Percentiles rank a stretch among this genome's conserved stretches.
phyloP scores from a whole-genome alignment of 2,113 vertebrate genomes.

The Grammomys surdaster region DNA sequence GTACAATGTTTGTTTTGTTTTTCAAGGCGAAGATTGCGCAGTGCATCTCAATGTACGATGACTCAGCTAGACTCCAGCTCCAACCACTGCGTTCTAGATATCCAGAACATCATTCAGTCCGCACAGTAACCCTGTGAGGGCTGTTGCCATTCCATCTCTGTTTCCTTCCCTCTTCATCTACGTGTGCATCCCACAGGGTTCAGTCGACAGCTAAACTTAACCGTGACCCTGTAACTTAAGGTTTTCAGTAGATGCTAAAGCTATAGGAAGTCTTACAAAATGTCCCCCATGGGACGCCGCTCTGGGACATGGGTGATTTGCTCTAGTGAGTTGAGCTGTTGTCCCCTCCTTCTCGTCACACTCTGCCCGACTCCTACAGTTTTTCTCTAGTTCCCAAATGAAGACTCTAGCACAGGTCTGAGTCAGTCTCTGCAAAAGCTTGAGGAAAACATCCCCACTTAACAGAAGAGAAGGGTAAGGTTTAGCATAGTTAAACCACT shows the following conservation, averaged over 20 bases:
- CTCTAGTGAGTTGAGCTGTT: background rate
- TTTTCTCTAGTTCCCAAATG: background rate
- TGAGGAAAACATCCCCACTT: background rate
- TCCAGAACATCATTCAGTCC: background rate
- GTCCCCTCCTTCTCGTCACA: background rate
- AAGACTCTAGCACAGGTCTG: background rate
- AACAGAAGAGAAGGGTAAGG: background rate
- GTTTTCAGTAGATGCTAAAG: too few relatives aligned
- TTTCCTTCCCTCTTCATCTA: background rate
- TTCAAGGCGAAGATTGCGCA: background rate
- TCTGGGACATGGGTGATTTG: background rate
- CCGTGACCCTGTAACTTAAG: background rate
- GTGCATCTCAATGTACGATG: accelerated
- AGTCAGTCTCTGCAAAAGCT: background rate
- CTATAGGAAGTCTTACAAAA: background rate
- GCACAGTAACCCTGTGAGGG: background rate
- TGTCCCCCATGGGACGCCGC: background rate
- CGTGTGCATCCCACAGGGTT: background rate
- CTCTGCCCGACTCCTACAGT: background rate
- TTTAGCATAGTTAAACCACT: background rate
- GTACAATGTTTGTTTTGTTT: background rate
- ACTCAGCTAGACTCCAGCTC: background rate
- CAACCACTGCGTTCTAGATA: accelerated
- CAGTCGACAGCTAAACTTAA: background rate
- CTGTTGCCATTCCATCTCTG: too few relatives aligned